Evolutionary conservation across 2,113 vertebrate genomes (phyloP), one percentile per base, ranked within the genome.

Genomic region (Cathartes aura): DNA sequence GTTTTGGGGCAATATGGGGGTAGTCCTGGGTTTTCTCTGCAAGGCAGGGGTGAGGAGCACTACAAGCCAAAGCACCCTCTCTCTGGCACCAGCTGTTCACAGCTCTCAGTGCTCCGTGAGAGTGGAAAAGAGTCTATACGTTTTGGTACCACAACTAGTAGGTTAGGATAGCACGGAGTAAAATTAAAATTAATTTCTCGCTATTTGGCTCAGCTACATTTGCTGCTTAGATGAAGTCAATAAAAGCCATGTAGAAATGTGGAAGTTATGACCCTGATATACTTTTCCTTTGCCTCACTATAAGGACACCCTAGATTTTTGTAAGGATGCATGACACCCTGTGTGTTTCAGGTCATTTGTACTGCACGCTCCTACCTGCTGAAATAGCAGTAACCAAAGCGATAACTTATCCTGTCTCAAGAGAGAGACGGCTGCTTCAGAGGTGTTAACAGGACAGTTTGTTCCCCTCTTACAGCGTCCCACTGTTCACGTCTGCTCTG

Each of bases 161-260:
- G 22, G 0, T 47, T 43, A 80, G 19, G 16, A 70, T 19, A 36
- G 19, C 17, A 38, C 1, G 0, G 11, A 10, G 8, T 18, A 76
- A 81, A 89, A 63, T 47, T 21, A 43, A 74, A 81, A 70, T 32
- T 0, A 40, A 63, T 59, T 60, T 87, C 48, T 94, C 6, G 1
- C 11, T 75, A 11, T 74, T 82, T 89, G 30, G 2, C 38, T 84
- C 47, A 87, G 34, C 45, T 45, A 29, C 32, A 58, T 24, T 71
- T 85, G 12, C 21, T 94, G 30, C 30, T 71, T 43, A 24, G 2
- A 11, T 30, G 20, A 45, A 80, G 30, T 58, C 21, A 50, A 23
- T 36, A 60, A 81, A 82, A 88, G 19, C 9, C 38, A 34, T 2
- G 3, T 48, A 38, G 34, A 79, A 86, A 75, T 29, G 11, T 23